phyloP scores from a whole-genome alignment of 2,797 vertebrate genomes.

The Synaphobranchus kaupii region DNA sequence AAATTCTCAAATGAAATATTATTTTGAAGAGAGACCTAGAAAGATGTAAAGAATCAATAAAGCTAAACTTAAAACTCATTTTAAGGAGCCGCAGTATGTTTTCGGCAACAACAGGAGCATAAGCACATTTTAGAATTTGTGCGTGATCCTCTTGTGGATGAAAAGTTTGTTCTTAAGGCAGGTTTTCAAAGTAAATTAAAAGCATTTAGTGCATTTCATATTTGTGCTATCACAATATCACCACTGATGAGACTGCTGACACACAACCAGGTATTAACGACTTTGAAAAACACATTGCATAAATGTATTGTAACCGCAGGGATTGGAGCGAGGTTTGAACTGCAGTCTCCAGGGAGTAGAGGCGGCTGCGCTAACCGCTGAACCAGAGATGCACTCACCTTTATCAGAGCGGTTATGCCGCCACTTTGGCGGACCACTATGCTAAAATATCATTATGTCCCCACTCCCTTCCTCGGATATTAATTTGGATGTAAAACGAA shows the following conservation, averaged over 20 bases:
- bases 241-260: neutral
- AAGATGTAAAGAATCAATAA: no score
- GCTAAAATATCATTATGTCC: conserved; percentile 47
- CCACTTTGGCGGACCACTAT: no score
- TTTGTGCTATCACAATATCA: conserved; percentile 35
- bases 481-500: conserved; percentile 51
- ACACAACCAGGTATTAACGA: neutral
- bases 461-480: conserved; percentile 63
- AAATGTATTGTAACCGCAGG: conserved; percentile 44
- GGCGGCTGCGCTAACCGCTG: no score
- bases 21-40: no score
- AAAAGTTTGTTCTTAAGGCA: conserved; percentile 32
- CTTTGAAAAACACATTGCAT: conserved; percentile 39
- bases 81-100: neutral
- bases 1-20: no score
- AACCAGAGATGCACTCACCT: no score
- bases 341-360: no score
- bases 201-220: neutral
- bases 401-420: no score
- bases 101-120: neutral
- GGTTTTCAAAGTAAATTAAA: neutral
- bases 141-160: conserved; percentile 32
- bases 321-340: no score
- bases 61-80: neutral
- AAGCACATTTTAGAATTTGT: no score